phyloP scores from a whole-genome alignment of 2,797 vertebrate genomes.

The Ataeniobius toweri region DNA sequence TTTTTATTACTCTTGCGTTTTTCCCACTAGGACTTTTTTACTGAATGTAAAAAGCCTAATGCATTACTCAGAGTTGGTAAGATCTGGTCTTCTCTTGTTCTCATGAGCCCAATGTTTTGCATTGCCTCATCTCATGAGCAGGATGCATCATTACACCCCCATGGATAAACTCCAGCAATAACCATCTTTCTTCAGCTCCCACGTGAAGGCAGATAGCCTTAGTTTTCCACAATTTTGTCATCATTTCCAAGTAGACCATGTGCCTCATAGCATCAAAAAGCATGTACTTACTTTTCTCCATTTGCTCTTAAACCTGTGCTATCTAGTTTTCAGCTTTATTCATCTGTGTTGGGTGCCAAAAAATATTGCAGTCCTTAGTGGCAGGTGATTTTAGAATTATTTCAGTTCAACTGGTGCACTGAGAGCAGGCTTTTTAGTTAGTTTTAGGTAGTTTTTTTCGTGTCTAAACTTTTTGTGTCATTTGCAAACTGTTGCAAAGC shows the following conservation, averaged over 20 bases:
- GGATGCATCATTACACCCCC: background rate
- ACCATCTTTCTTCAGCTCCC: background rate
- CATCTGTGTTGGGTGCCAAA: background rate
- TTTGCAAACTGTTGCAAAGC: constrained; percentile 13
- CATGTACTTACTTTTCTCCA: background rate
- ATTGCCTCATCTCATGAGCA: background rate
- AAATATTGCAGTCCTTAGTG: background rate
- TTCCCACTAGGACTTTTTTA: background rate
- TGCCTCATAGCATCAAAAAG: background rate
- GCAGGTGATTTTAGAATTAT: background rate
- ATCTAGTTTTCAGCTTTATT: too few relatives aligned
- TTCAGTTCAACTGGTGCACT: too few relatives aligned
- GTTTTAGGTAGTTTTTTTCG: background rate
- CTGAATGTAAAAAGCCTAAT: background rate
- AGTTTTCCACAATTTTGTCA: background rate
- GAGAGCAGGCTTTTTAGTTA: too few relatives aligned
- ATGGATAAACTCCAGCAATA: background rate
- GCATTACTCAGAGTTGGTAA: background rate
- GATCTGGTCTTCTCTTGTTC: background rate
- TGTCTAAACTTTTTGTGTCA: background rate
- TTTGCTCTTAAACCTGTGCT: background rate
- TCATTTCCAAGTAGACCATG: background rate
- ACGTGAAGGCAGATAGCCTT: background rate
- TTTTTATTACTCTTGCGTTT: background rate
- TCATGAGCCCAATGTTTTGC: background rate